Percentiles rank a stretch among this genome's conserved stretches.
These are phyloP conservation scores for Pomacea maculata DNA, from an alignment of 1,140 invertebrate species.

Conservation along the genomic window DNA sequence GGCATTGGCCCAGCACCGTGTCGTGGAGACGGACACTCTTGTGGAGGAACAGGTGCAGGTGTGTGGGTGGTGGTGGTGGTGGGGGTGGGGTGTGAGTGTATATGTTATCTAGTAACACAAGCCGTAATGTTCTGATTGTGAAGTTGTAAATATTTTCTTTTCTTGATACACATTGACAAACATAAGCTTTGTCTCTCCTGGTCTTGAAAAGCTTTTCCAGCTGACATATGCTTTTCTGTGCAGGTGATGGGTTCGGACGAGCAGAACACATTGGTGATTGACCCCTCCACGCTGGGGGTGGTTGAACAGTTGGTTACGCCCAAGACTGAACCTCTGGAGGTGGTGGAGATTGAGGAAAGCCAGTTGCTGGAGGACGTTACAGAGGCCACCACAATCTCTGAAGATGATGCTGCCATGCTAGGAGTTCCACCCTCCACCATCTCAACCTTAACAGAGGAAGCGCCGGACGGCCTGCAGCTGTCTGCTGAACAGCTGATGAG, in stretches of 20 bases:
- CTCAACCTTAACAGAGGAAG: constrained; percentile 18
- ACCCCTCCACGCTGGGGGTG: constrained; percentile 9
- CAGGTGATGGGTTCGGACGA: constrained; percentile 22
- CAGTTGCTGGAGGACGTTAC: constrained; percentile 8
- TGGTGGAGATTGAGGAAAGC: constrained; percentile 10
- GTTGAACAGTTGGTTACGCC: constrained; percentile 19
- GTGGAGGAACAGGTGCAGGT: constrained; percentile 31
- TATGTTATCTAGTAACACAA: no score
- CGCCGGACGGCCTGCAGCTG: constrained; percentile 44
- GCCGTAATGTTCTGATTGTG: no score
- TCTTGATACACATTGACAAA: no score
- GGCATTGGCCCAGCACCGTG: constrained; percentile 49
- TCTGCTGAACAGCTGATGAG: constrained; percentile 53
- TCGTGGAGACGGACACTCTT: constrained; percentile 24
- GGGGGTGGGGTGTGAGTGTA: no score
- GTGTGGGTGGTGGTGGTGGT: neutral
- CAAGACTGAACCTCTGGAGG: constrained; percentile 11
- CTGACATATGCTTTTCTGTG: neutral
- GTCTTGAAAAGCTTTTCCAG: neutral
- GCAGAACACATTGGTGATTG: constrained; percentile 17
- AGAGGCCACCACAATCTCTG: neutral
- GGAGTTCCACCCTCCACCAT: neutral
- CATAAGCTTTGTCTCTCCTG: no score
- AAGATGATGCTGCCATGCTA: neutral
- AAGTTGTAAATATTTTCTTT: no score